Conservation (phyloP, 2,797 vertebrate genomes). For the Monodelphis domestica region DNA sequence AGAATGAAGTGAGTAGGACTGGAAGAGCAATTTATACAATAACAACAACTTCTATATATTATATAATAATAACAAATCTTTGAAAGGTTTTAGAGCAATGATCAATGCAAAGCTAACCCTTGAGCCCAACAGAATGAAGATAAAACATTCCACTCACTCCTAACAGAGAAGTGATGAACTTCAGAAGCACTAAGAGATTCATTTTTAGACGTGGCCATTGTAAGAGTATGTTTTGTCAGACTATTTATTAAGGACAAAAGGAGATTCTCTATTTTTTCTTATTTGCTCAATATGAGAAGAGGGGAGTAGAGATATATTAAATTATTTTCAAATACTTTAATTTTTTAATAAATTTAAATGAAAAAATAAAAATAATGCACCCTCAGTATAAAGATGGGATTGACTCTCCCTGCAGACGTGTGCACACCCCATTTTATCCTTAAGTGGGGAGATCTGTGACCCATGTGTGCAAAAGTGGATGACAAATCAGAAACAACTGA, state of each 20-base stretch:
- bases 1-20: no score
- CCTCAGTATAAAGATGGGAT: no score
- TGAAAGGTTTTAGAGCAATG: neutral
- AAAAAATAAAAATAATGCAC: neutral
- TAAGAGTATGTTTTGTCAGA: neutral
- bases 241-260: neutral
- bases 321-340: neutral
- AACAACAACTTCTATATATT: no score
- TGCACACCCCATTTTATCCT: no score
- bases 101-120: neutral
- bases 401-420: no score
- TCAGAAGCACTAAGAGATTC: neutral
- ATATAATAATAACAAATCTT: no score
- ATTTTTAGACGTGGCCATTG: neutral
- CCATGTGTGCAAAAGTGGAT: no score
- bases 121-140: neutral
- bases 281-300: neutral
- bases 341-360: no score
- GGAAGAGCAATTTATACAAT: no score
- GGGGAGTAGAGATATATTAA: neutral
- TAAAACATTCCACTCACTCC: neutral
- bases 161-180: neutral
- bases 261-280: neutral
- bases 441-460: no score
- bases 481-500: no score